These are phyloP conservation scores for Noturus placidus DNA, from an alignment of 2,113 vertebrate species.

Conservation along the genomic window DNA sequence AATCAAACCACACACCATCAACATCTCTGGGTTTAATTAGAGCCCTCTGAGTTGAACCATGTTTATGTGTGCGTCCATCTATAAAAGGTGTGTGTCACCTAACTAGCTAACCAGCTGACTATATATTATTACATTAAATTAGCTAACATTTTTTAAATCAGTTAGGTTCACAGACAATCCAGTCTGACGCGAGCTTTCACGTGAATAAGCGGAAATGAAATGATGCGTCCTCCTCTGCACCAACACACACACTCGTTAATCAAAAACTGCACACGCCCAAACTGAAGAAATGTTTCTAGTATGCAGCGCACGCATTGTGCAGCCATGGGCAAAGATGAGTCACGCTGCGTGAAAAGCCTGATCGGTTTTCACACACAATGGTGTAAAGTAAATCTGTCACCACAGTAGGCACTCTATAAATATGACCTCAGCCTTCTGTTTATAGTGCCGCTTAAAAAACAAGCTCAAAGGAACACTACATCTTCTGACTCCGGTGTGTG, in stretches of 20 bases:
- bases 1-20: neutral
- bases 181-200: neutral
- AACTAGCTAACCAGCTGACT: neutral
- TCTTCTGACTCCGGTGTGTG: neutral
- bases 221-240: neutral
- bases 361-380: neutral
- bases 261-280: neutral
- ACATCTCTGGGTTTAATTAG: neutral
- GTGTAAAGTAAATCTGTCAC: neutral
- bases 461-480: constrained; percentile 22
- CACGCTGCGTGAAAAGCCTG: constrained; percentile 7
- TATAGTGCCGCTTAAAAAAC: constrained; percentile 46
- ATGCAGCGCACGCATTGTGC: neutral
- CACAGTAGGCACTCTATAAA: constrained; percentile 38
- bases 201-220: neutral
- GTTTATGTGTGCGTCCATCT: no score
- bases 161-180: neutral
- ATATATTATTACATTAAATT: neutral
- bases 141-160: neutral
- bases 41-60: neutral
- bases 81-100: neutral
- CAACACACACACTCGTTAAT: neutral
- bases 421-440: constrained; percentile 50
- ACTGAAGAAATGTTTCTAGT: neutral
- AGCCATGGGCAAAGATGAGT: constrained; percentile 6